Base-by-base conservation (phyloP, 2,113 vertebrate species). In the Epinephelus lanceolatus region DNA sequence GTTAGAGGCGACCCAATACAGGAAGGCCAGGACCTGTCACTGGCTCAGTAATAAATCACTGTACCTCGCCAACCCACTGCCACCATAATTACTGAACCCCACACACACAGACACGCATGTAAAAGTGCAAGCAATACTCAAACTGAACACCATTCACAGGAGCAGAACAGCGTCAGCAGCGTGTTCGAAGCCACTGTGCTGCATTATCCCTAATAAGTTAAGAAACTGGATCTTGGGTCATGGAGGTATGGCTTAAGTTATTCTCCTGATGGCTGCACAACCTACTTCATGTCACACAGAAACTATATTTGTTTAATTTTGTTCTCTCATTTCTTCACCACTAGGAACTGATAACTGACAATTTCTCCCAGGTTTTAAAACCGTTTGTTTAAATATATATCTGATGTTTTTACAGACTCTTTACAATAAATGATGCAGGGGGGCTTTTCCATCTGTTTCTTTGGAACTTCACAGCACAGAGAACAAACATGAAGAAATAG, bases 1-100 rank as follows among this genome's bases (percentile, higher is more conserved):
- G 89, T 91, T 90, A 83, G 82, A 86, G 57, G 85, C 81, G 49
- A 88, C 82, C 86, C 80, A 81, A 81, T 86, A 80, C 91, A 89
- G 80, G 82, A 90, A 86, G 89, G 91, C 88, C 83, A 81, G 78
- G 78, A 84, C 90, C 90, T 89, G 93, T 92, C 92, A 89, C 80
- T 63, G 86, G 76, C 86, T 68, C 47, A 30, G 88, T 92, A 94
- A 95, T 95, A 95, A 93, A 96, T 94, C 94, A 93, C 84, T 87
- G 73, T 80, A 89, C 72, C 91, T 92, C 87, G 71, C 80, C 86
- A 81, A 81, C 85, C 84, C 78, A 76, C 84, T 76, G 40, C 74
- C 77, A 67, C 86, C 53, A 74, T 93, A 94, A 95, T 94, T 92
- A 94, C 83, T 62, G 86, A 85, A 76, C 74, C 71, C 56, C 74